Evolutionary conservation across 2,888 invertebrate genomes (phyloP), one percentile per base, ranked within the genome.

Genomic region (Parnassius mnemosyne): DNA sequence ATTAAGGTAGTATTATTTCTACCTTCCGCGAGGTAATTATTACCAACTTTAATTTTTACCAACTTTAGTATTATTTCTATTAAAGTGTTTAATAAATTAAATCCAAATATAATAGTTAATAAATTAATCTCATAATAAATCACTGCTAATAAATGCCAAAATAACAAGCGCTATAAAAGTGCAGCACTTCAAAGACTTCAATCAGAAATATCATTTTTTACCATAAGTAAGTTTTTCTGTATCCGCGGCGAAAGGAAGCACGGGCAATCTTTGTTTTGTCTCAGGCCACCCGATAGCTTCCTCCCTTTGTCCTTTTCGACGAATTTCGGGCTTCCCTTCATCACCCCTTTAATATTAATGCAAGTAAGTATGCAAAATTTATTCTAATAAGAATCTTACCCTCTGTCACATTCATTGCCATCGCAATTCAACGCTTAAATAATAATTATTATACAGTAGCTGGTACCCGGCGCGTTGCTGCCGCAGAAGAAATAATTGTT

Each of bases 241-340:
- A 80, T 82, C 84, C 80, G 77, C 69, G 70, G 69, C 65, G 69
- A 74, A 73, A 81, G 85, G 84, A 87, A 84, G 81, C 75, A 68
- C 65, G 64, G 73, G 67, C 73, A 66, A 78, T 73, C 77, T 79
- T 81, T 83, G 76, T 85, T 87, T 87, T 85, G 79, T 76, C 70
- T 75, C 69, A 74, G 87, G 73, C 85, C 86, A 85, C 85, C 86
- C 82, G 79, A 76, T 76, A 74, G 81, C 82, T 87, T 90, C 90
- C 90, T 89, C 82, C 80, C 87, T 88, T 89, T 89, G 89, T 87
- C 75, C 70, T 72, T 72, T 85, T 81, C 84, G 75, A 77, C 74
- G 84, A 86, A 87, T 78, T 83, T 81, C 81, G 76, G 83, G 85
- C 85, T 87, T 87, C 87, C 76, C 76, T 74, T 69, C 77, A 71